These are phyloP conservation scores for Porites cylindrica DNA, from an alignment of 92 coral and sea anemone species.

Conservation along the genomic window DNA sequence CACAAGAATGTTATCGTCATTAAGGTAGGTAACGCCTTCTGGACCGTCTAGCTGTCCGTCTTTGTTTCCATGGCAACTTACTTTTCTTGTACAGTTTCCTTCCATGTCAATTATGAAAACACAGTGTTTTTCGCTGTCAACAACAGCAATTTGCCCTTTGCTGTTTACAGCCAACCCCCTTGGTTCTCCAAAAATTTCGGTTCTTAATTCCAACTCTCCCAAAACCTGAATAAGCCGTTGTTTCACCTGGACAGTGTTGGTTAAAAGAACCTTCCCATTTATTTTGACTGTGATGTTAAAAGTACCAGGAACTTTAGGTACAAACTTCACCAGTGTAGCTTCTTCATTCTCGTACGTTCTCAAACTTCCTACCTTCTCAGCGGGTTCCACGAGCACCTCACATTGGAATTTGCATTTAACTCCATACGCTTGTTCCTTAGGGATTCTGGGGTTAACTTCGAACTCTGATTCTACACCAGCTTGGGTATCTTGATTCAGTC, in stretches of 20 bases:
- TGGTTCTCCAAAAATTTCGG: not conserved
- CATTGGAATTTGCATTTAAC: not conserved
- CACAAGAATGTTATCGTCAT: not conserved
- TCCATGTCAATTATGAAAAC: not conserved
- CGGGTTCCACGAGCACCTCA: not conserved
- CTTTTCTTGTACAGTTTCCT: not conserved
- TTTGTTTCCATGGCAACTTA: not conserved
- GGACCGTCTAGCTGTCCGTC: not conserved
- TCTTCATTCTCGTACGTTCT: not conserved
- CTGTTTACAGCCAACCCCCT: not conserved
- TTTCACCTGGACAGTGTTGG: not conserved
- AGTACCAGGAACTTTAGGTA: not conserved
- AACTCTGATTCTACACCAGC: not conserved
- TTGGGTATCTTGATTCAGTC: not conserved
- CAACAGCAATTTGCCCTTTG: not conserved
- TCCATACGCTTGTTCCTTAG: not conserved
- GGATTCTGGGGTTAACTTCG: not conserved
- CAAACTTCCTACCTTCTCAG: not conserved
- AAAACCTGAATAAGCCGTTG: not conserved
- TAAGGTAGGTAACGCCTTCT: not conserved
- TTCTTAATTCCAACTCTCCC: not conserved
- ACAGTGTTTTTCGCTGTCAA: not conserved
- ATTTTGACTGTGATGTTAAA: not conserved
- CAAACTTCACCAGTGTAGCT: not conserved
- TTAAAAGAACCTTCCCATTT: no score